Evolutionary conservation across 2,113 vertebrate genomes (phyloP).

Genomic region (Mola mola): DNA sequence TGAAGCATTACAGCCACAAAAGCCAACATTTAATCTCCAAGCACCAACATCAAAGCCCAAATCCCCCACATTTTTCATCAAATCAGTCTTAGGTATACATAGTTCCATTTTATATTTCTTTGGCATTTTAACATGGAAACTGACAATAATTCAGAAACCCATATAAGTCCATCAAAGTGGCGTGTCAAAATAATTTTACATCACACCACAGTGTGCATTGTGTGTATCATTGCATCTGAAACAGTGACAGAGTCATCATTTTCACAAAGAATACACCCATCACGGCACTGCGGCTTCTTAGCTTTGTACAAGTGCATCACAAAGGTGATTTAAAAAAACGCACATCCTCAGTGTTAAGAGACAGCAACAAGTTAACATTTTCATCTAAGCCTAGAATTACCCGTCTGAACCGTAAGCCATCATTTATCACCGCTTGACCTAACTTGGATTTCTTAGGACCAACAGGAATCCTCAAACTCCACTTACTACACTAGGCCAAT

Average conservation of each 20-base stretch:
- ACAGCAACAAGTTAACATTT: not conserved
- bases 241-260: conserved; percentile 27
- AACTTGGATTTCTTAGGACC: too few relatives aligned
- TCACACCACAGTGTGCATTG: conserved; percentile 23
- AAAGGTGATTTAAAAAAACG: too few relatives aligned
- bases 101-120: conserved; percentile 21
- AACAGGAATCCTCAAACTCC: too few relatives aligned
- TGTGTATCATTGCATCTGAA: conserved; percentile 23
- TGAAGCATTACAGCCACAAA: conserved; percentile 30
- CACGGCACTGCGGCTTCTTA: conserved; percentile 33
- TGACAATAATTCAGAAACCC: conserved; percentile 26
- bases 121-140: conserved; percentile 31
- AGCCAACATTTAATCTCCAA: conserved; percentile 32
- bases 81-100: conserved; percentile 46
- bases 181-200: not conserved
- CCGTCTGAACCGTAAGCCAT: not conserved
- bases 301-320: too few relatives aligned
- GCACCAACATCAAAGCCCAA: conserved; percentile 38
- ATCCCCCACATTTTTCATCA: conserved; percentile 39
- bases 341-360: too few relatives aligned
- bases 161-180: conserved; percentile 19
- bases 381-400: conserved; percentile 7
- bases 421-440: too few relatives aligned
- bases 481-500: too few relatives aligned
- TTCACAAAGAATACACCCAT: conserved; percentile 39